Conservation (phyloP, 1,140 invertebrate species). For the Drosophila lowei region DNA sequence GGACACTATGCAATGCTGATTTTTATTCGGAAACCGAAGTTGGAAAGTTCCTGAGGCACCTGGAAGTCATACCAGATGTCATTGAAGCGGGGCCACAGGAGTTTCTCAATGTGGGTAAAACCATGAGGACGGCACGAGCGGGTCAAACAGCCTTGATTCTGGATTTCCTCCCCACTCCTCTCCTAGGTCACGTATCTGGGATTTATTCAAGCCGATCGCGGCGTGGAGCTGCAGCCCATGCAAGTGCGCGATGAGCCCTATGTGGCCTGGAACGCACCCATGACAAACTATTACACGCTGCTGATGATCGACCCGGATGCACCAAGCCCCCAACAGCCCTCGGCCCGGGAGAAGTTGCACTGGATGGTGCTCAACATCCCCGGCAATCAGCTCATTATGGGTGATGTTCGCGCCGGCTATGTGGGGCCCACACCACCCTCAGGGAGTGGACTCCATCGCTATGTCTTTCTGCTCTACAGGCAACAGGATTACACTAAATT, state of each 20-base stretch:
- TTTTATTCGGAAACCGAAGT: slow-evolving; percentile 53
- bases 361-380: slow-evolving; percentile 97
- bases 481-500: slow-evolving; percentile 85
- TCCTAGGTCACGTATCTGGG: slow-evolving; percentile 84
- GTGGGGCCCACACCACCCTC: slow-evolving; percentile 93
- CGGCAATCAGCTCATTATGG: slow-evolving; percentile 87
- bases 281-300: slow-evolving; percentile 88
- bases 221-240: slow-evolving; percentile 87
- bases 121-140: too few relatives aligned
- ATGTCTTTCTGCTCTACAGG: slow-evolving; percentile 94
- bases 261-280: slow-evolving; percentile 87
- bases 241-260: slow-evolving; percentile 88
- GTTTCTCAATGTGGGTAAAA: slow-evolving; percentile 66
- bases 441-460: slow-evolving; percentile 93
- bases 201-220: slow-evolving; percentile 85
- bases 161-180: background rate
- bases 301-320: slow-evolving; percentile 85
- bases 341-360: slow-evolving; percentile 93
- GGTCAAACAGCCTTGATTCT: background rate
- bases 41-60: slow-evolving; percentile 60
- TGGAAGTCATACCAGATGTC: slow-evolving; percentile 77
- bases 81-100: slow-evolving; percentile 68
- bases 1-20: background rate
- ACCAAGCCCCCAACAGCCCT: slow-evolving; percentile 90
- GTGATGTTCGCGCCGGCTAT: slow-evolving; percentile 92